Evolutionary conservation across 1,140 invertebrate genomes (phyloP).

Genomic region (Aphelenchoides fujianensis): DNA sequence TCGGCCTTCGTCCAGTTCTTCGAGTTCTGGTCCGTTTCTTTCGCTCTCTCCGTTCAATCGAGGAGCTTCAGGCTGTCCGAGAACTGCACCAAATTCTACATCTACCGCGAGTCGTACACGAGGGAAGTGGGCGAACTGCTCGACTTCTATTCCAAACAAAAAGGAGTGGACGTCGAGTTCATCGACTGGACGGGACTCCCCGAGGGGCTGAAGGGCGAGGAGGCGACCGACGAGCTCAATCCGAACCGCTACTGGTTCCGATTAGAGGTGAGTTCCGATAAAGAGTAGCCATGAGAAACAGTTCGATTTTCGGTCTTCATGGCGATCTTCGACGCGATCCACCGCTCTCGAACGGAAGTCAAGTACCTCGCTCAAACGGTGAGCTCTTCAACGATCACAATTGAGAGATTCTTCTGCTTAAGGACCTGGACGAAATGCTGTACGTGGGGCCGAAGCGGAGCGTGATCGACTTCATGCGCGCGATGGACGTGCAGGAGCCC

Average conservation of each 20-base stretch:
- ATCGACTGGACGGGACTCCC: conserved; percentile 30
- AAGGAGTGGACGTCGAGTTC: conserved; percentile 10
- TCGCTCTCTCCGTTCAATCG: not conserved
- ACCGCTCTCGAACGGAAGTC: conserved; percentile 25
- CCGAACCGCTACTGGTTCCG: conserved; percentile 19
- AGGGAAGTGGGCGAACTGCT: conserved; percentile 19
- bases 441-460: conserved; percentile 6
- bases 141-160: conserved; percentile 9
- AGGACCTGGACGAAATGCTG: conserved; percentile 31
- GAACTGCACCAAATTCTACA: conserved; percentile 30
- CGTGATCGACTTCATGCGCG: conserved; percentile 17
- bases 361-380: conserved; percentile 31
- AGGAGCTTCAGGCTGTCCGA: conserved; percentile 5
- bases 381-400: too few relatives aligned
- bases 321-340: conserved; percentile 30
- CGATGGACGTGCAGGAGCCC: conserved; percentile 17
- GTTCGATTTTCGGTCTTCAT: conserved; percentile 27
- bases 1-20: conserved; percentile 28
- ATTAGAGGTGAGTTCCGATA: not conserved
- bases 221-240: conserved; percentile 4
- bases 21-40: conserved; percentile 24
- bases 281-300: too few relatives aligned
- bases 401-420: too few relatives aligned
- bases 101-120: conserved; percentile 32
- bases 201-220: not conserved